phyloP scores from a whole-genome alignment of 2,113 vertebrate genomes.

The Alaudala cheleensis region DNA sequence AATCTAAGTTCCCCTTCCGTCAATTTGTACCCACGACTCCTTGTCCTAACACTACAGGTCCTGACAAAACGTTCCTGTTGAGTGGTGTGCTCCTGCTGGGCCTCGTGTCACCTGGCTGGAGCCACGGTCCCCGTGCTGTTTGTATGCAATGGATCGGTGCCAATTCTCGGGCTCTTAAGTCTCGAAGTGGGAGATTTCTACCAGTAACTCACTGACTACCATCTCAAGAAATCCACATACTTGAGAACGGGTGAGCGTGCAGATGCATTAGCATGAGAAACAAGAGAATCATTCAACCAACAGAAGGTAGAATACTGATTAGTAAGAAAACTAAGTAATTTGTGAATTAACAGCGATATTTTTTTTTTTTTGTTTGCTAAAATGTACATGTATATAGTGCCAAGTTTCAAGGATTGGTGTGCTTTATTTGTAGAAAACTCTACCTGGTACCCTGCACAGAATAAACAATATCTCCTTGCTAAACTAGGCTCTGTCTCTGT shows the following conservation, averaged over 20 bases:
- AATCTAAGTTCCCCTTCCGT: not conserved
- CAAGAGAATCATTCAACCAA: not conserved
- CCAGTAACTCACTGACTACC: fast-evolving
- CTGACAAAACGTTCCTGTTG: not conserved
- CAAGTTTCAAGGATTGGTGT: not conserved
- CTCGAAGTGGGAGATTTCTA: fast-evolving
- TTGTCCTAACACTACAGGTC: not conserved
- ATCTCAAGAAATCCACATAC: not conserved
- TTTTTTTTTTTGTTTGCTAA: not conserved
- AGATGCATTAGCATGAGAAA: not conserved
- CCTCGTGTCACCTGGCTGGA: not conserved
- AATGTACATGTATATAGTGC: not conserved
- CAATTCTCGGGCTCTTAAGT: not conserved
- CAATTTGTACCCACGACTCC: not conserved
- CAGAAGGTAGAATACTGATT: not conserved
- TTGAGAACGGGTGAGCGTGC: not conserved
- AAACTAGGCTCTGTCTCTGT: not conserved
- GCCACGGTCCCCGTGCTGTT: not conserved
- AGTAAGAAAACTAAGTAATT: not conserved
- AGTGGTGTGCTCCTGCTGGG: not conserved
- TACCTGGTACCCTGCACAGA: not conserved
- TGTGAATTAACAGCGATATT: not conserved
- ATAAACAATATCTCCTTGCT: not conserved
- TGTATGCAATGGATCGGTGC: not conserved
- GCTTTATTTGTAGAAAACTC: not conserved